Base-by-base conservation (phyloP, 1,140 invertebrate genomes). In the Brachionus asplanchnoidis region DNA sequence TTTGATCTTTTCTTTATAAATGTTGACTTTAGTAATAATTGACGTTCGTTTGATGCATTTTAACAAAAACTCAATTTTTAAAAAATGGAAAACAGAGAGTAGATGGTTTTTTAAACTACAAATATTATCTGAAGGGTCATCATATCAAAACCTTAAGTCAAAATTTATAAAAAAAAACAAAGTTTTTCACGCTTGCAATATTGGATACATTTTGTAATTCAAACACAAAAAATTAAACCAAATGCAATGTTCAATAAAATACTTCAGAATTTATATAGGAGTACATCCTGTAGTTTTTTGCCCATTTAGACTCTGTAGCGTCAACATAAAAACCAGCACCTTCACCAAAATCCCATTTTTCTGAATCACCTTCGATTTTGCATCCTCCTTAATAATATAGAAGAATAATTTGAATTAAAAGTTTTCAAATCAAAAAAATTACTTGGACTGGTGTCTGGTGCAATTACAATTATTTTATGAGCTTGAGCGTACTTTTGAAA, bases 291-390 rank as follows among this genome's bases (percentile, higher is more conserved):
- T 98, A 99, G 90, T 99, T 93, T 75, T 93, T 93, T 50, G 94
- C 94, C 96, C 97, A 99, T 80, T 95, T 95, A 36, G 94, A 93
- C 87, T 93, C 90, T 0, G 93, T 94, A 3, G 97, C 96, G 91
- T 99, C 94, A 0, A 99, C 91, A 90, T 99, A 99, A 89, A 98
- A 99, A 2, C 97, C 95, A 86, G 97, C 97, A 23, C 95, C 95
- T 32, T 93, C 93, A 32, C 97, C 97, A 91, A 99, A 97, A 90
- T 98, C 96, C 92, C 94, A 98, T 26, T 91, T 91, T 68, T 96
- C 95, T 87, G 89, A 88, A 90, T 98, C 95, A 2, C 95, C 96
- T 84, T 94, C 93, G 85, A 99, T 93, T 87, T 95, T 94, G 14
- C 94, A 92, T 9, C 94, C 95, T 86, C 96, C 92, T 93, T 84